Percentiles rank a stretch among this genome's conserved stretches.
phyloP scores from a whole-genome alignment of 2,113 vertebrate genomes.

The Eubucco bourcierii region DNA sequence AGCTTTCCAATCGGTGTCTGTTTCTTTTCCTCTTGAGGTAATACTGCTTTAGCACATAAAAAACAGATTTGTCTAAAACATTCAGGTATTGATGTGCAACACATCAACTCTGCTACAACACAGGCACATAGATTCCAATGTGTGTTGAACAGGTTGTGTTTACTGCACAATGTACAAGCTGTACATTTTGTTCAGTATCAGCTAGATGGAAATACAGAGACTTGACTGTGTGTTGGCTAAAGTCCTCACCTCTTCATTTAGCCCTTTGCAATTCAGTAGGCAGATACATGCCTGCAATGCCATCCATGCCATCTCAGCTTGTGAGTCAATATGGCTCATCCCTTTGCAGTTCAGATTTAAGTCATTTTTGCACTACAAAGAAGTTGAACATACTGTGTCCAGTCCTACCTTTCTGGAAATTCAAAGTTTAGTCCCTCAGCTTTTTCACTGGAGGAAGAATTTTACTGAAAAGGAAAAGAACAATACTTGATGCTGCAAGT shows the following conservation, averaged over 20 bases:
- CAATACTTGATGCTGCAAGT: not conserved
- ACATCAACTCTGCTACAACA: not conserved
- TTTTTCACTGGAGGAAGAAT: not conserved
- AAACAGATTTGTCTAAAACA: not conserved
- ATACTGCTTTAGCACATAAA: not conserved
- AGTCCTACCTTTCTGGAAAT: not conserved
- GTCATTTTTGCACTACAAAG: not conserved
- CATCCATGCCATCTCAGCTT: not conserved
- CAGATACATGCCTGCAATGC: fast-evolving
- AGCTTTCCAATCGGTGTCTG: not conserved
- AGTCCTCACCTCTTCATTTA: not conserved
- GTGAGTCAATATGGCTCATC: not conserved
- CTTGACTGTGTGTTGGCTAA: not conserved
- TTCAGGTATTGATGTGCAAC: not conserved
- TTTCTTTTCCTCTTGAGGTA: not conserved
- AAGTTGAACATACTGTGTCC: not conserved
- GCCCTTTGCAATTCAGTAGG: not conserved
- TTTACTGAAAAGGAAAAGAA: not conserved
- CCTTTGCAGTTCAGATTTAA: not conserved
- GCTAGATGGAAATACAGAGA: not conserved
- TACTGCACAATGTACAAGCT: not conserved
- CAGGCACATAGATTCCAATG: not conserved
- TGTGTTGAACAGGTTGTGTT: not conserved
- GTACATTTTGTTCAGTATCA: not conserved
- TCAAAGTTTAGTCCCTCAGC: not conserved